phyloP scores from a whole-genome alignment of 2,113 vertebrate species.

The Podiceps cristatus region DNA sequence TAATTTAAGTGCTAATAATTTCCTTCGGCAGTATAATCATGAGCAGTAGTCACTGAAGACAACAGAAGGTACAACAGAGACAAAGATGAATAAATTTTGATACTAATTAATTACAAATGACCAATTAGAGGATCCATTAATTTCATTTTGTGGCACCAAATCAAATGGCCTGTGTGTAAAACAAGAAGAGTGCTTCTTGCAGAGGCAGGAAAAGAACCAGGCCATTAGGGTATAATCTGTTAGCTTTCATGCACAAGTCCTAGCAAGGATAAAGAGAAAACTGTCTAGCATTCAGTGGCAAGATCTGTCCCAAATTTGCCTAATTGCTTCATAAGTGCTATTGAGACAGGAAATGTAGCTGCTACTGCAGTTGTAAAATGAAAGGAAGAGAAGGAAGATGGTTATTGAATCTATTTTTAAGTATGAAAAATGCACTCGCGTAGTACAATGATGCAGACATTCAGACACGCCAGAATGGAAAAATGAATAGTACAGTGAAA shows the following conservation, averaged over 20 bases:
- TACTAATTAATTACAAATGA: slow-evolving; percentile 53
- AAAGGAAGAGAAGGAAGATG: slow-evolving; percentile 54
- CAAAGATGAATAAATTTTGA: slow-evolving; percentile 4
- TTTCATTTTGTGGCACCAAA: slow-evolving; percentile 42
- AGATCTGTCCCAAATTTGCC: slow-evolving; percentile 54
- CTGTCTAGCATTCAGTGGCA: slow-evolving; percentile 41
- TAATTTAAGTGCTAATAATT: background rate
- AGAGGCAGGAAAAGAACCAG: background rate
- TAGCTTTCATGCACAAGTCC: background rate
- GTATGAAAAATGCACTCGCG: background rate
- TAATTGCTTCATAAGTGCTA: slow-evolving; percentile 54
- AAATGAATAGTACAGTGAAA: background rate
- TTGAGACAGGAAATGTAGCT: slow-evolving; percentile 60
- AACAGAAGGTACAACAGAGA: background rate
- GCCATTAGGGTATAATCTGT: slow-evolving; percentile 30
- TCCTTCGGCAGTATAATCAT: background rate
- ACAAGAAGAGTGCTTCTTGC: background rate
- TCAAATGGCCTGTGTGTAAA: background rate
- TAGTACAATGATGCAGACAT: slow-evolving; percentile 33
- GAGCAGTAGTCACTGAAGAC: background rate
- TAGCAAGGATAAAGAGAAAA: slow-evolving; percentile 35
- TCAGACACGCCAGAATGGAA: slow-evolving; percentile 31
- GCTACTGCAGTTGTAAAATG: slow-evolving; percentile 49
- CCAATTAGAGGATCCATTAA: slow-evolving; percentile 3
- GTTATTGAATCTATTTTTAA: slow-evolving; percentile 65